Evolutionary conservation across 2,888 invertebrate species (phyloP).

Genomic region (Pheosia tremula): DNA sequence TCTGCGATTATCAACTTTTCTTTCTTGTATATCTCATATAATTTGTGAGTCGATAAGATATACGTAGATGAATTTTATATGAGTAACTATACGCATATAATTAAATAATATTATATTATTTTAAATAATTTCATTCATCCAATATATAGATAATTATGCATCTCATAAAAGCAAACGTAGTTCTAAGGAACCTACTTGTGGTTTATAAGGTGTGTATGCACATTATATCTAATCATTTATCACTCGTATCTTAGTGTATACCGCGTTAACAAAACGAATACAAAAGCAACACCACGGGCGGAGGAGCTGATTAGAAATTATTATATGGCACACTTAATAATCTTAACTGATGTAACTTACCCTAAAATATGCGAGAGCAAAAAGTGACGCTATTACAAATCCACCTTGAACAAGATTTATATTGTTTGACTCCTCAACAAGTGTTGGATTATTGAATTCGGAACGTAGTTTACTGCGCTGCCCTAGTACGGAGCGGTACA

Average conservation of each 20-base stretch:
- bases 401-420: slow-evolving; percentile 39
- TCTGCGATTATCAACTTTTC: neutral
- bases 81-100: too few species aligned
- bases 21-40: too few species aligned
- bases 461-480: neutral
- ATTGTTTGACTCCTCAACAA: neutral
- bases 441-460: neutral
- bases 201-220: neutral
- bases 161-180: neutral
- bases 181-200: neutral
- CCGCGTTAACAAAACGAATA: neutral
- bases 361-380: slow-evolving; percentile 1
- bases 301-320: neutral
- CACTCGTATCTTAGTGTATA: neutral
- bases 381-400: slow-evolving; percentile 21
- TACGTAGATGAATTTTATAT: too few species aligned
- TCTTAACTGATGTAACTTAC: neutral
- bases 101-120: too few species aligned
- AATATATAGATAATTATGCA: too few species aligned
- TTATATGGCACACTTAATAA: neutral
- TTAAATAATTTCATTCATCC: too few species aligned
- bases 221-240: slow-evolving; percentile 1
- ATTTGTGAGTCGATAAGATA: too few species aligned
- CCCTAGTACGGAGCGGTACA: neutral
- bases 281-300: neutral